Evolutionary conservation across 2,113 vertebrate genomes (phyloP), one percentile per base, ranked within the genome.

Genomic region (Dromas ardeola): DNA sequence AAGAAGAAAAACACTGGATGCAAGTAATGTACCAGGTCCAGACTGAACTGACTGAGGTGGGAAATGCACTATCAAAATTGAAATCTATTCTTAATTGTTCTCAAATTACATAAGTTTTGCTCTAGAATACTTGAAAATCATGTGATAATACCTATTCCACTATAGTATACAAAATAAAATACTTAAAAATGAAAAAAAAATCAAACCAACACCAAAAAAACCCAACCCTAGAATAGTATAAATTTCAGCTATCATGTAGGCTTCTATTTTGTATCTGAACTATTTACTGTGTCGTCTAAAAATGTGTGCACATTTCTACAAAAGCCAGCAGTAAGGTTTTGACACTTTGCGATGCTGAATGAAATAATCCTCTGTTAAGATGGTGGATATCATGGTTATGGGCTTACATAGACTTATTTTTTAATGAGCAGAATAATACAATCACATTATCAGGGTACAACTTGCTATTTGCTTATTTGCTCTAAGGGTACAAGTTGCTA

Each of bases 191-290:
- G 3, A 22, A 12, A 47, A 76, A 47, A 29, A 15, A 36, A 47
- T 9, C 5, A 17, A 30, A 22, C 11, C 25, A 77, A 13, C 14
- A 21, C 5, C 6, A 7, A 65, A 58, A 71, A 29, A 0, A 0
- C 0, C 0, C 25, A 42, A 11, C 4, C n/a, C 4, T 15, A 13
- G 13, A 71, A 65, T 59, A 12, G 5, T n/a, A 34, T 23, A 42
- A 65, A 43, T 55, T 81, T 88, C 58, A 76, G 2, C 22, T 76
- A 7, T 16, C 8, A 13, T 70, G 34, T 13, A 29, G 19, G 14
- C 3, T 76, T 90, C 32, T 52, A n/a, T 42, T 61, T 83, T 82
- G 77, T 30, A 55, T 34, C 15, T 80, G 34, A 79, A 43, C 50
- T 80, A 52, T 74, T 56, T 86, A 11, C 7, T 42, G 5, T 25